Percentiles rank a stretch among this genome's conserved stretches.
phyloP scores from a whole-genome alignment of 2,888 invertebrate genomes.

The Trissoscelio sp. region DNA sequence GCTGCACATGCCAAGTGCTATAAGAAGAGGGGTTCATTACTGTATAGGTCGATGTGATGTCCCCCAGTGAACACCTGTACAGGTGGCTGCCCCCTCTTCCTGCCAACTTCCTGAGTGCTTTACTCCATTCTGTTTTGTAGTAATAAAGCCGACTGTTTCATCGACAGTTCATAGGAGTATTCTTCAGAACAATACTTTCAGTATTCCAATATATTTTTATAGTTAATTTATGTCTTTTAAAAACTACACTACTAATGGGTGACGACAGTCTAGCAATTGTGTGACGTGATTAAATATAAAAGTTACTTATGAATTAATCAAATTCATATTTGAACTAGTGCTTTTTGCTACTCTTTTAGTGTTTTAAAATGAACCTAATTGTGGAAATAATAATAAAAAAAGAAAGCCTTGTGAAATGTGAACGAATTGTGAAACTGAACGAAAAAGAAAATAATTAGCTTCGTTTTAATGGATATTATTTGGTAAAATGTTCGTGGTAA shows the following conservation, averaged over 20 bases:
- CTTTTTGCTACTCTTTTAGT: not conserved
- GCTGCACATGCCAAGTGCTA: conserved; percentile 53
- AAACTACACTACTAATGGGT: too few species aligned
- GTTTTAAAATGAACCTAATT: not conserved
- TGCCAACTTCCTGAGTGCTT: conserved; percentile 72
- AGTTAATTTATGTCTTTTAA: too few species aligned
- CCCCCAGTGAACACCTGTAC: conserved; percentile 75
- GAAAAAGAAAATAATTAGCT: not conserved
- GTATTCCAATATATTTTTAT: conserved; percentile 8
- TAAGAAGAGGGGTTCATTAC: conserved; percentile 65
- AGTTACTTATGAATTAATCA: too few species aligned
- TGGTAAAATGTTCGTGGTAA: conserved; percentile 62
- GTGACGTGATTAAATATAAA: too few species aligned
- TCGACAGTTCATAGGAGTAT: conserved; percentile 67
- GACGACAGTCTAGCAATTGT: too few species aligned
- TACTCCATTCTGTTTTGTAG: conserved; percentile 73
- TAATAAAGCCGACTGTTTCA: conserved; percentile 71
- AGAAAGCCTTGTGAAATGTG: conserved; percentile 34
- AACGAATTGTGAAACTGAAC: conserved; percentile 2
- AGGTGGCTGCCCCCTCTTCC: conserved; percentile 72
- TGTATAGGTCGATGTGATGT: conserved; percentile 68
- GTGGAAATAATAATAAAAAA: not conserved
- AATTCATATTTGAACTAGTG: too few species aligned
- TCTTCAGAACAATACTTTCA: conserved; percentile 23
- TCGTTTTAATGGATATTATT: conserved; percentile 46